Evolutionary conservation across 2,888 invertebrate species (phyloP).

Genomic region (Himalopsyche japonica): DNA sequence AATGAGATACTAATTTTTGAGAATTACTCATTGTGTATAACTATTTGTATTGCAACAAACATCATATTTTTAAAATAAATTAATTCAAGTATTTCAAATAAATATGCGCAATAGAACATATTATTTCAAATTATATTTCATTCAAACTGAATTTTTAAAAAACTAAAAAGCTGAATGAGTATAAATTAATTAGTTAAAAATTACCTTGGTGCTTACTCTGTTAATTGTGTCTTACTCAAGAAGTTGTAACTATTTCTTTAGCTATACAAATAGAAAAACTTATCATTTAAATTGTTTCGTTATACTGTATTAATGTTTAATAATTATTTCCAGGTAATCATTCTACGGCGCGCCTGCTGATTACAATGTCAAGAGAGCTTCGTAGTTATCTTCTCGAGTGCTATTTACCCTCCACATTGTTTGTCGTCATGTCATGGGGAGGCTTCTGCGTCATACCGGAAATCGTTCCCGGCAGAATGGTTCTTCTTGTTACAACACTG

Average conservation of each 20-base stretch:
- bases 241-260: background rate
- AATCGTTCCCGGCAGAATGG: slow-evolving; percentile 68
- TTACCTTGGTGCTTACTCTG: too few species aligned
- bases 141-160: too few species aligned
- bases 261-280: background rate
- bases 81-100: too few species aligned
- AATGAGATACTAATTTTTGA: too few species aligned
- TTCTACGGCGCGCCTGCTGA: slow-evolving; percentile 63
- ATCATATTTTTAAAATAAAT: too few species aligned
- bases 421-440: slow-evolving; percentile 70
- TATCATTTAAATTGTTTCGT: background rate
- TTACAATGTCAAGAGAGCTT: slow-evolving; percentile 64
- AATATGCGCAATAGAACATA: too few species aligned
- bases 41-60: too few species aligned
- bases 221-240: background rate
- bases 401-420: slow-evolving; percentile 66
- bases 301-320: background rate
- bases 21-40: too few species aligned
- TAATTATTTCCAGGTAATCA: slow-evolving; percentile 56
- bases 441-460: slow-evolving; percentile 69
- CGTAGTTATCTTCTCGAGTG: slow-evolving; percentile 66
- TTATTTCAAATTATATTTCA: too few species aligned
- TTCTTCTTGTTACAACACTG: slow-evolving; percentile 65
- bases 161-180: too few species aligned
- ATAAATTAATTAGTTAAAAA: too few species aligned